Base-by-base conservation (phyloP, 35 echinoderm and acorn worm genomes). In the Acanthaster planci region DNA sequence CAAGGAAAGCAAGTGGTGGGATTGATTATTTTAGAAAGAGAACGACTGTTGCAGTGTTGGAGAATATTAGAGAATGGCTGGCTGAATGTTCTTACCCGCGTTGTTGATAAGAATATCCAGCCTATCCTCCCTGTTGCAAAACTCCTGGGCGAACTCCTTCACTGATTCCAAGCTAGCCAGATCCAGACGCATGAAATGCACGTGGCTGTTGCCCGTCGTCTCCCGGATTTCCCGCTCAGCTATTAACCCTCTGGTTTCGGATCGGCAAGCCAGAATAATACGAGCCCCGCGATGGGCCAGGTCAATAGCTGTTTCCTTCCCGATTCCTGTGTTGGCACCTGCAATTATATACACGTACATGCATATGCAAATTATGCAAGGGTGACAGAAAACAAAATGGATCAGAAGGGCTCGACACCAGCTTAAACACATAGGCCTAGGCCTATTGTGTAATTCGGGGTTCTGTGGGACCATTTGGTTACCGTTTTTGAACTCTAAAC, bases 251-350 rank as follows among this genome's bases (percentile, higher is more conserved):
- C 87, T 88, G 5, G 68, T 52, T 8, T 80, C 52, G 75, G 93
- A 87, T 37, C 95, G 78, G 84, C 95, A 97, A 18, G 95, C 95
- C 30, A 97, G 78, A 51, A 97, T 93, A 19, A 97, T 87, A 4
- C 88, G 78, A 9, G 95, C 95, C 12, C 95, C 95, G 9, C 95
- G 80, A 5, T 75, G 51, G n/a, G 95, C 95, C 0, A 97, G 75
- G 37, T 77, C 95, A 2, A 79, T 35, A 2, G 95, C 95, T 26
- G 95, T 97, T 76, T 93, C 90, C 76, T 97, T 97, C 5, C 95
- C 95, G 23, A 97, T 97, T 16, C 95, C 95, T 22, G 91, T 93
- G 38, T 90, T 97, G 5, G 87, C 95, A 30, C 95, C 95, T 97
- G 54, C 4, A n/a, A n/a, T n/a, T n/a, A n/a, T n/a, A n/a, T n/a